Percentiles rank a stretch among this genome's conserved stretches.
These are phyloP conservation scores for Falcaria lacertinaria DNA, from an alignment of 2,888 invertebrate species.

Conservation along the genomic window DNA sequence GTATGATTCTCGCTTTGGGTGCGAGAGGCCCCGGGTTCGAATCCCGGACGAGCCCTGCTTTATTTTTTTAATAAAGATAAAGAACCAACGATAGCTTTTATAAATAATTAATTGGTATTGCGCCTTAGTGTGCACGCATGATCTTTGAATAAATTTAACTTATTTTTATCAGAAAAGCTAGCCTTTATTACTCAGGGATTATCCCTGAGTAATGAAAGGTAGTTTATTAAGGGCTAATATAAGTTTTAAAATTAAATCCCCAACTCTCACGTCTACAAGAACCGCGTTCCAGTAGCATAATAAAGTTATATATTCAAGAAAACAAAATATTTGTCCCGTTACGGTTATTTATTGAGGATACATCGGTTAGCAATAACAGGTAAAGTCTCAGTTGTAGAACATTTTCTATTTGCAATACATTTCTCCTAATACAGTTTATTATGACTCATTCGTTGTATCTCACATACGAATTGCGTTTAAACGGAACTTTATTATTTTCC, in stretches of 20 bases:
- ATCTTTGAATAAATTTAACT: too few species aligned
- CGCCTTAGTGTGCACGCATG: too few species aligned
- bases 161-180: too few species aligned
- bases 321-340: constrained; percentile 1
- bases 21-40: constrained; percentile 68
- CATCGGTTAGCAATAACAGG: constrained; percentile 2
- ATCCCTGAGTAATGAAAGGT: too few species aligned
- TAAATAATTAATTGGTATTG: too few species aligned
- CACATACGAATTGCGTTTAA: constrained; percentile 76
- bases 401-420: constrained; percentile 70
- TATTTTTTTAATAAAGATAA: constrained; percentile 5
- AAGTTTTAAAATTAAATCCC: too few species aligned
- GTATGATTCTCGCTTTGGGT: constrained; percentile 77
- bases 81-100: too few species aligned
- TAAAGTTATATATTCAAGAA: neutral
- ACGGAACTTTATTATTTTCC: constrained; percentile 73
- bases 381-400: constrained; percentile 10
- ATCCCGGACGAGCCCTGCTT: constrained; percentile 53
- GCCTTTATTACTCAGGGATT: too few species aligned
- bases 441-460: constrained; percentile 69
- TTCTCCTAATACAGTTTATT: constrained; percentile 71
- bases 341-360: constrained; percentile 8
- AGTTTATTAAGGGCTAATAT: too few species aligned
- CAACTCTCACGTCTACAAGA: neutral
- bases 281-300: neutral